Evolutionary conservation across 2,888 invertebrate species (phyloP).

Genomic region (Heliothis peltigera): DNA sequence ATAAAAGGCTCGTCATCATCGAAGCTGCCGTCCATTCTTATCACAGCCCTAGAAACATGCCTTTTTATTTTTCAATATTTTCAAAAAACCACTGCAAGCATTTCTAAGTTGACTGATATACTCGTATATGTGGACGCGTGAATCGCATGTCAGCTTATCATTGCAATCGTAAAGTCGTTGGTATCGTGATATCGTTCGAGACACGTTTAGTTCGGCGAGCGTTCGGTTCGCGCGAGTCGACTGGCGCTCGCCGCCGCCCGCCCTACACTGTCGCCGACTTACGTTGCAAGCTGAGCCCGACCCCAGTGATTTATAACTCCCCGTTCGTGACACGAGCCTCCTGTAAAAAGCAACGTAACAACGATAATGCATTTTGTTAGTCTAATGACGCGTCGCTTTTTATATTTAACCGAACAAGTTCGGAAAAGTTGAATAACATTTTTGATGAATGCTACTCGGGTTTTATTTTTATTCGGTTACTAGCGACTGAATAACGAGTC

Average conservation of each 20-base stretch:
- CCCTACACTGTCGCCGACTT: conserved; percentile 75
- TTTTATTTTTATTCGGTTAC: conserved; percentile 34
- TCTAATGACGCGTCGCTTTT: conserved; percentile 71
- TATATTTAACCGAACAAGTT: conserved; percentile 56
- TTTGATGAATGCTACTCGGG: conserved; percentile 30
- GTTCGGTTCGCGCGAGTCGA: conserved; percentile 59
- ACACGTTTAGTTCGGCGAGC: conserved; percentile 62
- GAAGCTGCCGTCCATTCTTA: conserved; percentile 80
- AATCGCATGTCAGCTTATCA: conserved; percentile 76
- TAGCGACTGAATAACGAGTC: conserved; percentile 17
- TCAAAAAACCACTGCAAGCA: conserved; percentile 33
- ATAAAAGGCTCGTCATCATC: conserved; percentile 92
- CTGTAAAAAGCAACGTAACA: conserved; percentile 76
- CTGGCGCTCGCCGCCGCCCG: conserved; percentile 77
- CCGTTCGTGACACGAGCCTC: conserved; percentile 79
- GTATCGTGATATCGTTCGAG: conserved; percentile 60
- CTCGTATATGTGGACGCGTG: conserved; percentile 66
- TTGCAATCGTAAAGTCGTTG: conserved; percentile 62
- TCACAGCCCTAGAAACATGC: conserved; percentile 46
- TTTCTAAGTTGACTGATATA: conserved; percentile 47
- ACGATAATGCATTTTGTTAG: conserved; percentile 75
- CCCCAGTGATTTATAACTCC: conserved; percentile 81
- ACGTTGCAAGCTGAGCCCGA: conserved; percentile 60
- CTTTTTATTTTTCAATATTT: conserved; percentile 36
- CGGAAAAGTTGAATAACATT: conserved; percentile 53